These are phyloP conservation scores for Muntiacus reevesi DNA, from an alignment of 2,113 vertebrate species.

Conservation along the genomic window DNA sequence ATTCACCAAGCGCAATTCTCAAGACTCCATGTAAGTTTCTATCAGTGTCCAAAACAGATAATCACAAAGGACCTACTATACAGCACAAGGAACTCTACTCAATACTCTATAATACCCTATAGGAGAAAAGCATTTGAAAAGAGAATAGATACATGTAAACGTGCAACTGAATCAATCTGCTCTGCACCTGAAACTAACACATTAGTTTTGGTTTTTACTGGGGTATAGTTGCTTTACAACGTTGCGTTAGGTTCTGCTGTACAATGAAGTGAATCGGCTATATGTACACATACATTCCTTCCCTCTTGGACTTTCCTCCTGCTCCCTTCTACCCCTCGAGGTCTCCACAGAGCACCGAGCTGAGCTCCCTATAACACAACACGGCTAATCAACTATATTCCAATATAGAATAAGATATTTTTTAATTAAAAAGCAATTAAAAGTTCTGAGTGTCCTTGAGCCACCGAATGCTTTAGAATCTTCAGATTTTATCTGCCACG, in stretches of 20 bases:
- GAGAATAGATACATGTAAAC: neutral
- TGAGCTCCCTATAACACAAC: neutral
- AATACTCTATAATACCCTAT: neutral
- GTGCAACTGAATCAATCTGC: neutral
- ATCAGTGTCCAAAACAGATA: neutral
- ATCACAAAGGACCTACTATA: neutral
- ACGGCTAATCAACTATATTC: neutral
- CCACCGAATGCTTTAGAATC: neutral
- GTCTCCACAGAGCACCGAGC: neutral
- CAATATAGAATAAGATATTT: neutral
- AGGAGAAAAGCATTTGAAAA: neutral
- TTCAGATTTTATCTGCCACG: neutral
- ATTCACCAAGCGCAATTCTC: neutral
- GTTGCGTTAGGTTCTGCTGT: neutral
- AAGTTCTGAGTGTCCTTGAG: neutral
- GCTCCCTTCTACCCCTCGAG: neutral
- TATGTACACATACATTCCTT: neutral
- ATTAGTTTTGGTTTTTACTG: neutral
- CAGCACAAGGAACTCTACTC: neutral
- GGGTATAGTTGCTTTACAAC: neutral
- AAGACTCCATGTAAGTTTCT: neutral
- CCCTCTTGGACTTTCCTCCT: neutral
- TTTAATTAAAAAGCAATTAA: neutral
- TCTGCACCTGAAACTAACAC: neutral
- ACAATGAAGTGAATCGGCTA: neutral